phyloP scores from a whole-genome alignment of 2,888 invertebrate species.

The Pimpla rufipes region DNA sequence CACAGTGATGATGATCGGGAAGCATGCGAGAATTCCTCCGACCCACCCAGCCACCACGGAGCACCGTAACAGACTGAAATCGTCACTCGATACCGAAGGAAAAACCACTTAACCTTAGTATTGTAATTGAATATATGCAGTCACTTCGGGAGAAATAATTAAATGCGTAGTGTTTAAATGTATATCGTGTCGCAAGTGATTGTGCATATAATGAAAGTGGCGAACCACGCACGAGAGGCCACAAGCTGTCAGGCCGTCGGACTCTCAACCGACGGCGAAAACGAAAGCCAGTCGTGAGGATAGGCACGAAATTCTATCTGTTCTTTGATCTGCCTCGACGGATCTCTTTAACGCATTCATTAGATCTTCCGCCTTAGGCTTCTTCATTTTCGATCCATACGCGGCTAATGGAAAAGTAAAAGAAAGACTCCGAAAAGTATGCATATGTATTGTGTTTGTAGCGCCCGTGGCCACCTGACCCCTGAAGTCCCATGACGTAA shows the following conservation, averaged over 20 bases:
- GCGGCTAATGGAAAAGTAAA: not conserved
- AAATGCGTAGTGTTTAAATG: constrained; percentile 30
- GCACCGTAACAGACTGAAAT: constrained; percentile 76
- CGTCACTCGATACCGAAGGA: constrained; percentile 46
- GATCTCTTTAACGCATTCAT: not conserved
- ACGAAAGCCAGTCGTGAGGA: not conserved
- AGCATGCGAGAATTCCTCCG: constrained; percentile 62
- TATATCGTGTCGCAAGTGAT: constrained; percentile 43
- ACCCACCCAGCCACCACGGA: constrained; percentile 77
- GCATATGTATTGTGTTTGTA: constrained; percentile 1
- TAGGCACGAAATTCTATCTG: not conserved
- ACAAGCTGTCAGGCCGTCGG: not conserved
- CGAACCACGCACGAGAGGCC: not conserved
- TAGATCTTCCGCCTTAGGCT: not conserved
- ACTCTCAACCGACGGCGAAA: not conserved
- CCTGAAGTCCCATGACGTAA: constrained; percentile 13
- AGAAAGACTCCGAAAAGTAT: constrained; percentile 10
- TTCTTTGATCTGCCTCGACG: not conserved
- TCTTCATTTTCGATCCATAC: not conserved
- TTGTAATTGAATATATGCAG: constrained; percentile 65
- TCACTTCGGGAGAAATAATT: constrained; percentile 41
- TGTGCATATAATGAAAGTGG: constrained; percentile 30
- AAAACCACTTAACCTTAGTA: constrained; percentile 71
- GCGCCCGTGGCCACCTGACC: not conserved
- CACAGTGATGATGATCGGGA: not conserved